Conservation (phyloP, 2,888 invertebrate species). For the Eristalis tenax region DNA sequence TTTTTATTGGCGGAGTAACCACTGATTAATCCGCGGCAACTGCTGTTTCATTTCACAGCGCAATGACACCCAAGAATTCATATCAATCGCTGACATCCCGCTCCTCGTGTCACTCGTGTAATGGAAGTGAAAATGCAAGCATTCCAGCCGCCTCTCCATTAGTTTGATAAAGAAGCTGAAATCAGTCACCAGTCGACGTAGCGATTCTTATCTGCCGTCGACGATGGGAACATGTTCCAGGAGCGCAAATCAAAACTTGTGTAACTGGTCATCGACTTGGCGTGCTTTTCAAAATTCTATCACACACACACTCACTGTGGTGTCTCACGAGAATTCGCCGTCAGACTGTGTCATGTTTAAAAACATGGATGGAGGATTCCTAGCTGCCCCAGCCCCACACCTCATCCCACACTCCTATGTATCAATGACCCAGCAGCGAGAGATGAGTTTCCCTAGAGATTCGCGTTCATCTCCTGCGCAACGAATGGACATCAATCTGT, state of each 20-base stretch:
- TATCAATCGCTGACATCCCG: background rate
- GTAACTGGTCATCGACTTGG: background rate
- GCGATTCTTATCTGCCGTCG: background rate
- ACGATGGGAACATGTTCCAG: background rate
- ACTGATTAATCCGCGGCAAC: background rate
- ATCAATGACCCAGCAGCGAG: background rate
- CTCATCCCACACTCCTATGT: background rate
- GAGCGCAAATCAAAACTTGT: background rate
- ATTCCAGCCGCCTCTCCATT: background rate
- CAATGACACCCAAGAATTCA: background rate
- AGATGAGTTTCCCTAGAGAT: background rate
- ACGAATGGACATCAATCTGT: slow-evolving; percentile 7
- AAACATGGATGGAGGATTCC: background rate
- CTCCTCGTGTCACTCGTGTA: background rate
- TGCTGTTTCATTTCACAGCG: background rate
- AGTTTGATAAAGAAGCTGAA: background rate
- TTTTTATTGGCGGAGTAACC: background rate
- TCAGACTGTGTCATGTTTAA: background rate
- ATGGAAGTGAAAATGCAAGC: background rate
- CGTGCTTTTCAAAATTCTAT: background rate
- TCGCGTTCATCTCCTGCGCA: background rate
- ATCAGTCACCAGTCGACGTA: background rate
- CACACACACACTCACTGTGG: background rate
- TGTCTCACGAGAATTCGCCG: background rate
- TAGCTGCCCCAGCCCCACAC: background rate